These are phyloP conservation scores for Thalassarche chlororhynchos DNA, from an alignment of 2,113 vertebrate species.

Conservation along the genomic window DNA sequence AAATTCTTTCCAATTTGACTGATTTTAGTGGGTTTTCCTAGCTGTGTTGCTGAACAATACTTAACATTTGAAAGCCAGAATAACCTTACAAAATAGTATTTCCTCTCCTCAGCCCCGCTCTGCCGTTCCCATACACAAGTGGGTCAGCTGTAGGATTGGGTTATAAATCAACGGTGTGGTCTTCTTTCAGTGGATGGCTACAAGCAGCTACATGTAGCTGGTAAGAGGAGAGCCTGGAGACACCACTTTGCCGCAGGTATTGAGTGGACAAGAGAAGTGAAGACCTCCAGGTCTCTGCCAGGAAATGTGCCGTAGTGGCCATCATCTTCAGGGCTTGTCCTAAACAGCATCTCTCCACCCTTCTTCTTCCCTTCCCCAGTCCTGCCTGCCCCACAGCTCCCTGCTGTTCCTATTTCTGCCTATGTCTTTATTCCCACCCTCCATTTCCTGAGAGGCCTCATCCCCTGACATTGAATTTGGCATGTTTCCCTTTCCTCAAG, in stretches of 20 bases:
- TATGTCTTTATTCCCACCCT: not conserved
- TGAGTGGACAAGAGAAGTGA: not conserved
- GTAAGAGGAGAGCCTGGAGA: not conserved
- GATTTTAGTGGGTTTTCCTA: not conserved
- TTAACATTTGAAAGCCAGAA: not conserved
- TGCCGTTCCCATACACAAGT: not conserved
- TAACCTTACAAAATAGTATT: not conserved
- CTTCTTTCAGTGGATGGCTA: not conserved
- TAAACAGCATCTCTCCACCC: not conserved
- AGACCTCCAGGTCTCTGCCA: not conserved
- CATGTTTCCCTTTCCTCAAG: not conserved
- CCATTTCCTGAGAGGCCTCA: not conserved
- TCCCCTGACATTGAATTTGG: not conserved
- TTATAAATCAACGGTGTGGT: rapidly evolving
- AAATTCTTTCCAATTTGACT: not conserved
- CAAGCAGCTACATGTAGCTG: not conserved
- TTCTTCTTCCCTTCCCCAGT: not conserved
- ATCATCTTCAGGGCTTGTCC: not conserved
- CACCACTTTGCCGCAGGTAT: not conserved
- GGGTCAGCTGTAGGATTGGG: not conserved
- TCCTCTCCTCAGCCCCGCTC: not conserved
- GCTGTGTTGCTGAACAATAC: not conserved
- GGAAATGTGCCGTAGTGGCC: not conserved
- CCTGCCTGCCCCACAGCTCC: not conserved
- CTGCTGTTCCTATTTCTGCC: not conserved